Evolutionary conservation across 1,140 invertebrate genomes (phyloP).

Genomic region (Branchinecta lynchi): DNA sequence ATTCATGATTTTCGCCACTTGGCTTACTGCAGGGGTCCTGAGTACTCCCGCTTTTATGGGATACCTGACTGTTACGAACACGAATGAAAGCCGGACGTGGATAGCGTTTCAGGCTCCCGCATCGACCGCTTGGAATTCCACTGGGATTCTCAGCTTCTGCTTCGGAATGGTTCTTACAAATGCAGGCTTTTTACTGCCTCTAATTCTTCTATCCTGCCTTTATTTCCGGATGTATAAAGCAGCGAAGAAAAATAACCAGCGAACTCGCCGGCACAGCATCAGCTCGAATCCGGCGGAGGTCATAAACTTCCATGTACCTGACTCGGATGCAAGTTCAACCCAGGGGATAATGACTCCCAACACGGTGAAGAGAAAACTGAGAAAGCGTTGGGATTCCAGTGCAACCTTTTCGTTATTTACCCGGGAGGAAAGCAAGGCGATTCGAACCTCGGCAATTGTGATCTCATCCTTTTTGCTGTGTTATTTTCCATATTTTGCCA

Average conservation of each 20-base stretch:
- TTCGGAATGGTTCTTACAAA: constrained; percentile 23
- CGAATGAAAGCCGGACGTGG: background rate
- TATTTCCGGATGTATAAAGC: constrained; percentile 41
- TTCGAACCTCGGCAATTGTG: constrained; percentile 39
- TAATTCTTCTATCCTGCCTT: constrained; percentile 37
- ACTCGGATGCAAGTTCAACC: constrained; percentile 14
- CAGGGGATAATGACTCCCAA: constrained; percentile 10
- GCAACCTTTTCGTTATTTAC: constrained; percentile 33
- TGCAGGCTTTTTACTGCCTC: constrained; percentile 36
- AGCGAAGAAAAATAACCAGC: constrained; percentile 37
- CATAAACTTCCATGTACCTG: constrained; percentile 9
- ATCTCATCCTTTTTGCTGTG: constrained; percentile 38
- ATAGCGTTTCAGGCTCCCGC: background rate
- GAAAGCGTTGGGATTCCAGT: constrained; percentile 28
- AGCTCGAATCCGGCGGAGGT: constrained; percentile 23
- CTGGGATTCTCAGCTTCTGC: background rate
- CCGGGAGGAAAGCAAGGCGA: constrained; percentile 39
- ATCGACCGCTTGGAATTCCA: background rate
- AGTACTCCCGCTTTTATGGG: constrained; percentile 24
- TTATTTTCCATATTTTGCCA: constrained; percentile 39
- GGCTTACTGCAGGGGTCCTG: constrained; percentile 31
- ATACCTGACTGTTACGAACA: background rate
- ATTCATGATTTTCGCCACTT: constrained; percentile 31
- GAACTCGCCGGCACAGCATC: constrained; percentile 39
- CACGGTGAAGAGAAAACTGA: background rate